A percentile compares a stretch with the other conserved stretches of the same genome.
Evolutionary conservation across 2,113 vertebrate species (phyloP).

Genomic region (Micronisus gabar): DNA sequence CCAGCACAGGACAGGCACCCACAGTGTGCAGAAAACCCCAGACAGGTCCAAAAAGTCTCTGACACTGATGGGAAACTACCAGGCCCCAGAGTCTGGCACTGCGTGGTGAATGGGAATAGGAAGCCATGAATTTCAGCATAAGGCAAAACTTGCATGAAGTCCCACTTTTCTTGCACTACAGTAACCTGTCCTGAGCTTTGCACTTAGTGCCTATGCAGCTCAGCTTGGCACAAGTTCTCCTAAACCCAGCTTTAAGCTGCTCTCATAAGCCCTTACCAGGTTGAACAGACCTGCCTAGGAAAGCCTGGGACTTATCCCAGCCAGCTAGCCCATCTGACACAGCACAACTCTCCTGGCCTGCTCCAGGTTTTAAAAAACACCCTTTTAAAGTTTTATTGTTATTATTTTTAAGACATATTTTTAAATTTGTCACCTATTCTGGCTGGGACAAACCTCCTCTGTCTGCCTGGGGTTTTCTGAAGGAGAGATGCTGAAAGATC

Average conservation of each 20-base stretch:
- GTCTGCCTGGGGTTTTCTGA: neutral
- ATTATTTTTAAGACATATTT: neutral
- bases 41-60: neutral
- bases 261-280: neutral
- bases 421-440: neutral
- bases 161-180: neutral
- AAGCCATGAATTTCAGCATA: neutral
- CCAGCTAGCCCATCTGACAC: neutral
- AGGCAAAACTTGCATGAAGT: neutral
- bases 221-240: neutral
- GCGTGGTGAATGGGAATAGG: neutral
- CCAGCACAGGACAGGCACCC: accelerated
- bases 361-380: neutral
- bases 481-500: neutral
- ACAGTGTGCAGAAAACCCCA: neutral
- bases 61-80: neutral
- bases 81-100: neutral
- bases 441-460: neutral
- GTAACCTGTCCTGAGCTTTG: neutral
- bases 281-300: neutral
- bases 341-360: neutral
- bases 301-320: neutral
- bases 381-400: neutral
- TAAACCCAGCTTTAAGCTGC: neutral
- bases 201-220: neutral